Base-by-base conservation (phyloP, 2,797 vertebrate genomes). In the Chelon labrosus region DNA sequence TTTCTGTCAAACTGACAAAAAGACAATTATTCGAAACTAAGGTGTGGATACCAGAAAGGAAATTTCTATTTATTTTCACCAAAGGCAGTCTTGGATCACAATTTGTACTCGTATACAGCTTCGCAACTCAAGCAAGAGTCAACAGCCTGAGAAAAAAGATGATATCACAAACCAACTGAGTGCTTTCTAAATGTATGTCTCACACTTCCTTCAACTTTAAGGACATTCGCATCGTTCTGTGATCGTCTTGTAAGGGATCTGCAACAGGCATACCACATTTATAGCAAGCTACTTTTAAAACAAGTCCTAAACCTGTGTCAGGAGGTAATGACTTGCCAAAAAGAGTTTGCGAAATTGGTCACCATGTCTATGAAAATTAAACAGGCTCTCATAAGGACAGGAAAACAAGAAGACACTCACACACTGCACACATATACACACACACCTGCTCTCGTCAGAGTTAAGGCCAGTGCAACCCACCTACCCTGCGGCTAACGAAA, bases 401-500 rank as follows among this genome's bases (percentile, higher is more conserved):
- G 10, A 68, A 47, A 60, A 60, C 9, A 35, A 56, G 17, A 27
- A 67, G 22, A 61, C 41, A 64, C 35, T 58, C 50, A 59, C 60
- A 62, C 38, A 46, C 17, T 22, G 22, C 22, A 22, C 22, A 61
- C 41, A 64, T 25, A 62, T 44, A 59, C 60, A 62, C 38, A 51
- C 17, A 55, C 31, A 74, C 10, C 0, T 20, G 10, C 52, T 65
- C 17, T 57, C n/a, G 47, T 57, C 53, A 58, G 60, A 70, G 58
- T 38, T 35, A 37, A 59, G 67, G 67, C 72, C 70, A 62, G 55
- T 14, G 35, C 49, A 61, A 50, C 51, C 65, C 62, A 65, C 58
- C 55, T 76, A 56, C 65, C 73, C 70, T 59, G 47, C 71, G 51
- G 68, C 81, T 57, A 73, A 72, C 42, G 47, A 52, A 38, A 50